phyloP scores from a whole-genome alignment of 1,140 invertebrate genomes.

The Palaemon carinicauda region DNA sequence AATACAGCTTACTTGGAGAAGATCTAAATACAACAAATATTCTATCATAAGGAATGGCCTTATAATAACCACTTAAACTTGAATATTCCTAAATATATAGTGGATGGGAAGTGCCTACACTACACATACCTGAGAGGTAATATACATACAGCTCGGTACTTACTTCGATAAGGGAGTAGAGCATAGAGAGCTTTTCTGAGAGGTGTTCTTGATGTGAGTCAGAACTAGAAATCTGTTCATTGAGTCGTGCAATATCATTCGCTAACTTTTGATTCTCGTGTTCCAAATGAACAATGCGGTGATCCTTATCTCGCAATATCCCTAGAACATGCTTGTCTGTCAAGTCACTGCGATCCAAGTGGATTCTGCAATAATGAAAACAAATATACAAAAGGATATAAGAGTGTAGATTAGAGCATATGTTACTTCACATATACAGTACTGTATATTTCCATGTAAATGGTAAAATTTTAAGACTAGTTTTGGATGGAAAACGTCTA shows the following conservation, averaged over 20 bases:
- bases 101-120: too few relatives aligned
- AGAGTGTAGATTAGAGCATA: too few relatives aligned
- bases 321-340: conserved; percentile 40
- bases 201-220: conserved; percentile 34
- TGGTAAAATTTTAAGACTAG: too few relatives aligned
- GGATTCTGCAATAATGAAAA: conserved; percentile 6
- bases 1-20: too few relatives aligned
- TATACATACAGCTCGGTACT: too few relatives aligned
- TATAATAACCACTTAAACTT: too few relatives aligned
- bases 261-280: conserved; percentile 28
- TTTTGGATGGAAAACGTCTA: too few relatives aligned
- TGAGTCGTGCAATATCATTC: conserved; percentile 17
- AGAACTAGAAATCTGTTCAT: conserved; percentile 9
- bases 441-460: too few relatives aligned
- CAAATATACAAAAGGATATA: not conserved
- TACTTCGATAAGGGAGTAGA: conserved; percentile 42
- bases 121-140: too few relatives aligned
- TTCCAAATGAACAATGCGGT: conserved; percentile 36
- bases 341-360: conserved; percentile 31
- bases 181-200: conserved; percentile 47
- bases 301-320: conserved; percentile 42
- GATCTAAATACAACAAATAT: too few relatives aligned
- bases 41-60: not conserved
- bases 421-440: too few relatives aligned
- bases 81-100: too few relatives aligned